Percentiles rank a stretch among this genome's conserved stretches.
phyloP scores from a whole-genome alignment of 64 coral and sea anemone species.

The Actinia tenebrosa region DNA sequence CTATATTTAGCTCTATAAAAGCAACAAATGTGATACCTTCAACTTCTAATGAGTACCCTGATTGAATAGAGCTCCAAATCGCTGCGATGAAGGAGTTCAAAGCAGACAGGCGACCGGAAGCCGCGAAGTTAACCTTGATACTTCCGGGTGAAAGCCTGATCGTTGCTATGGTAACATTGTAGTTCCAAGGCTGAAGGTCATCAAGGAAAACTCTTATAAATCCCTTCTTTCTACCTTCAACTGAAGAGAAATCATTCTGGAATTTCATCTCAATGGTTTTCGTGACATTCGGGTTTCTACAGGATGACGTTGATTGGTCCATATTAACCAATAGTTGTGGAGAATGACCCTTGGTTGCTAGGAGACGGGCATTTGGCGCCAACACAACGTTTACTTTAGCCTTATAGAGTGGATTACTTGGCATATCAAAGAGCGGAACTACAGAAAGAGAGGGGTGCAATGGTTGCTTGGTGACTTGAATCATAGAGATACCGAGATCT shows the following conservation, averaged over 20 bases:
- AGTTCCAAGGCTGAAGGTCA: background rate
- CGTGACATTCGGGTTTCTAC: conserved; percentile 39
- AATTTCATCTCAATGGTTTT: conserved; percentile 47
- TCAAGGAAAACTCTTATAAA: conserved; percentile 19
- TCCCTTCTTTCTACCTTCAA: conserved; percentile 25
- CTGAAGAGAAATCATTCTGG: conserved; percentile 31
- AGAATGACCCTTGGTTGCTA: conserved; percentile 36
- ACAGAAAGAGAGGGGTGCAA: background rate
- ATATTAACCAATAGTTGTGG: conserved; percentile 47
- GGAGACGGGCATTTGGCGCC: background rate
- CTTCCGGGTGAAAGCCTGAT: conserved; percentile 39
- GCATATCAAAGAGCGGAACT: conserved; percentile 16
- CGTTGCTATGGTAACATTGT: conserved; percentile 23
- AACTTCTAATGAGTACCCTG: conserved; percentile 24
- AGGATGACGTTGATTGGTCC: conserved; percentile 34
- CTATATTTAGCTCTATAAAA: conserved; percentile 18
- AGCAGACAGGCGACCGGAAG: conserved; percentile 15
- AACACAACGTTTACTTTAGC: conserved; percentile 7
- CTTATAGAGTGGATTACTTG: background rate
- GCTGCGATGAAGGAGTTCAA: conserved; percentile 28
- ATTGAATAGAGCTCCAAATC: conserved; percentile 45
- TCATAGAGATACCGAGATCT: conserved; percentile 39
- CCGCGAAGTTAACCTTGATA: conserved; percentile 45
- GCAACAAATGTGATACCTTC: conserved; percentile 28
- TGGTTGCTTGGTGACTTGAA: conserved; percentile 41